phyloP scores from a whole-genome alignment of 2,888 invertebrate species.

The Idaea straminata region DNA sequence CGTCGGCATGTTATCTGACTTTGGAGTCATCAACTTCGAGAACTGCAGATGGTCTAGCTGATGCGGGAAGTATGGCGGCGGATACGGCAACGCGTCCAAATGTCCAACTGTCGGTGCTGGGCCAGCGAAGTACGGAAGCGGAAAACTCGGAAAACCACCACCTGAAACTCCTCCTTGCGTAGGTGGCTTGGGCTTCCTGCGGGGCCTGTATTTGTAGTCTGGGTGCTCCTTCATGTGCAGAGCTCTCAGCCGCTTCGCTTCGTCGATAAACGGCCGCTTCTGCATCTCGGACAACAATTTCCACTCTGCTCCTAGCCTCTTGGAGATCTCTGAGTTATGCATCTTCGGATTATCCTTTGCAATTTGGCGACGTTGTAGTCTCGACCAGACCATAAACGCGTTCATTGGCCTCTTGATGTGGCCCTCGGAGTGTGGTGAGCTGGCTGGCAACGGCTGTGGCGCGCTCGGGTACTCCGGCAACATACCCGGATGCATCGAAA shows the following conservation, averaged over 20 bases:
- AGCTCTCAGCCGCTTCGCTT: constrained; percentile 93
- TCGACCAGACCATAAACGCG: constrained; percentile 98
- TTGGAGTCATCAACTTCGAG: constrained; percentile 80
- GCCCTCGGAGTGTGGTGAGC: constrained; percentile 80
- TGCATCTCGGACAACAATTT: constrained; percentile 92
- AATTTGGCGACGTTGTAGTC: constrained; percentile 94
- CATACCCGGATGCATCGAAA: constrained; percentile 76
- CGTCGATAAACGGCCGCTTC: constrained; percentile 96
- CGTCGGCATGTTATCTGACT: constrained; percentile 69
- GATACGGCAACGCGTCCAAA: constrained; percentile 82
- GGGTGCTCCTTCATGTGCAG: constrained; percentile 95
- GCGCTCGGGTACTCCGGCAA: constrained; percentile 67
- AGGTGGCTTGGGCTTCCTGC: constrained; percentile 90
- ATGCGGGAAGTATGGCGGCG: constrained; percentile 88
- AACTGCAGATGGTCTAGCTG: constrained; percentile 84
- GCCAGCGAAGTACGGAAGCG: constrained; percentile 82
- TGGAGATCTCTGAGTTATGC: constrained; percentile 95
- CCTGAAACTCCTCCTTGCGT: constrained; percentile 73
- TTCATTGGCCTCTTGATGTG: constrained; percentile 99
- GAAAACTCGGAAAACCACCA: constrained; percentile 83
- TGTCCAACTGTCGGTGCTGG: constrained; percentile 79
- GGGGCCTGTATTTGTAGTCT: constrained; percentile 93
- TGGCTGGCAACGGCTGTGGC: constrained; percentile 69
- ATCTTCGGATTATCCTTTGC: constrained; percentile 96
- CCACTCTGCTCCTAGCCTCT: constrained; percentile 96